phyloP scores from a whole-genome alignment of 2,113 vertebrate genomes.

The Ariopsis seemanni region DNA sequence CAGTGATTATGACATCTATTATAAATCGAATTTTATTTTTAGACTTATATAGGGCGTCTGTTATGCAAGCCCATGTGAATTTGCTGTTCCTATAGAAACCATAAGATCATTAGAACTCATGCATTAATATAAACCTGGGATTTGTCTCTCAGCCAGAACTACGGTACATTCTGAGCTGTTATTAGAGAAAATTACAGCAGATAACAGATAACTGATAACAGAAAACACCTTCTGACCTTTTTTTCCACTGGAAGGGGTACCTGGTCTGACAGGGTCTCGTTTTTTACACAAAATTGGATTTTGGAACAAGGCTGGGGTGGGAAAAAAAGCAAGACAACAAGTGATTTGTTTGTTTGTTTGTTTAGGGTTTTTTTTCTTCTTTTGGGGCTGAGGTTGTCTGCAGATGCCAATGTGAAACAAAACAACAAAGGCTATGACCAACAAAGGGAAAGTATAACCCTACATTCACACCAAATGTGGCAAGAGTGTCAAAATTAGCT shows the following conservation, averaged over 20 bases:
- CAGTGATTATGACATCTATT: background rate
- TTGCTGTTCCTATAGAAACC: slow-evolving; percentile 15
- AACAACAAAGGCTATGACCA: background rate
- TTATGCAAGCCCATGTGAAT: background rate
- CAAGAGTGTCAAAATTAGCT: too few relatives aligned
- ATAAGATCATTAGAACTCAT: background rate
- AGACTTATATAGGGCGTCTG: too few relatives aligned
- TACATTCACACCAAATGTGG: too few relatives aligned
- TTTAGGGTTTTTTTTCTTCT: background rate
- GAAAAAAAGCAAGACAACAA: background rate
- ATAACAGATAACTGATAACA: background rate
- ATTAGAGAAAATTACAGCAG: background rate
- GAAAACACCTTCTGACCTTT: background rate
- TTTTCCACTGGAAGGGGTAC: background rate
- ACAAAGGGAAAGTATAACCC: background rate
- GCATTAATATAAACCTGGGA: background rate
- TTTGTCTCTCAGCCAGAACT: background rate
- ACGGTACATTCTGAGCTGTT: background rate
- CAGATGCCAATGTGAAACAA: background rate
- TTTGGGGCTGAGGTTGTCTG: background rate
- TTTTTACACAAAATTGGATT: background rate
- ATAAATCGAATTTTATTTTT: background rate
- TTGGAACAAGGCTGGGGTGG: background rate
- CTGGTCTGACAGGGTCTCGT: background rate
- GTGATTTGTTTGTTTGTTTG: background rate